phyloP scores from a whole-genome alignment of 1,140 invertebrate genomes.

The Ceratina australensis region DNA sequence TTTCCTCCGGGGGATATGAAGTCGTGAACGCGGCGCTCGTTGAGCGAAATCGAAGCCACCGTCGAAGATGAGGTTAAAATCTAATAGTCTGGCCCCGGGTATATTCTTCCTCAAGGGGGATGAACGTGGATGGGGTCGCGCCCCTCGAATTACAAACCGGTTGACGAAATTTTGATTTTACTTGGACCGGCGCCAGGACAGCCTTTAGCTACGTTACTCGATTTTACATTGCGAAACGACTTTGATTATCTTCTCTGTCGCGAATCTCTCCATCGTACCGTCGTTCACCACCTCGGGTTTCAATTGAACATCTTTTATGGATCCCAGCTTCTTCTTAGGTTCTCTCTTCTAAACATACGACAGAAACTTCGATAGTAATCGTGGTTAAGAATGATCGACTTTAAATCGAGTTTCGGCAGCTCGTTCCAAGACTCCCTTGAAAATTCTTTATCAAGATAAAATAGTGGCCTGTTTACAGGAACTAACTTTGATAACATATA shows the following conservation, averaged over 20 bases:
- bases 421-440: background rate
- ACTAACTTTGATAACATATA: too few relatives aligned
- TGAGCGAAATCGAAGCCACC: constrained; percentile 66
- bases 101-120: constrained; percentile 32
- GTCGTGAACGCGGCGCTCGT: constrained; percentile 65
- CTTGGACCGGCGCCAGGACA: constrained; percentile 52
- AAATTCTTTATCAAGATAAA: background rate
- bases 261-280: constrained; percentile 8
- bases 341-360: background rate
- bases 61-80: constrained; percentile 76
- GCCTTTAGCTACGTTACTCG: constrained; percentile 20
- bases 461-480: too few relatives aligned
- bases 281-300: background rate
- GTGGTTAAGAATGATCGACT: constrained; percentile 12
- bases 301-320: constrained; percentile 15
- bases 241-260: constrained; percentile 25
- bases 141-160: constrained; percentile 69
- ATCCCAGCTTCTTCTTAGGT: too few relatives aligned
- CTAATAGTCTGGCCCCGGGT: constrained; percentile 70
- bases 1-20: constrained; percentile 65
- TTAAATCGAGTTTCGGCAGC: too few relatives aligned
- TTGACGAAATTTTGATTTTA: constrained; percentile 74
- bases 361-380: constrained; percentile 20
- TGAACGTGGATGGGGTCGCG: constrained; percentile 38
- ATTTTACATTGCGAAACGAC: constrained; percentile 27